phyloP scores from a whole-genome alignment of 2,888 invertebrate species.

The Choreutis nemorana region DNA sequence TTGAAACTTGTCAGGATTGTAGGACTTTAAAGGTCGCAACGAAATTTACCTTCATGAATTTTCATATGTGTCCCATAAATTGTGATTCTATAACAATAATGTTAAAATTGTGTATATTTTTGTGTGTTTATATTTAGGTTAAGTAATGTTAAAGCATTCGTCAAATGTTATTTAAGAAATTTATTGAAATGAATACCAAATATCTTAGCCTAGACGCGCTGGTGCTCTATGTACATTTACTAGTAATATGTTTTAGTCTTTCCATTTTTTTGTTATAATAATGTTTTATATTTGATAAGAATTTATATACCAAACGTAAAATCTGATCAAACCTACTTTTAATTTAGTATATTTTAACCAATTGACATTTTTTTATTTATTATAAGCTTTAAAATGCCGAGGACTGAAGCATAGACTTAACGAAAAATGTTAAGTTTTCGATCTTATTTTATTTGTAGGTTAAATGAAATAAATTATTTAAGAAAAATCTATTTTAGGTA shows the following conservation, averaged over 20 bases:
- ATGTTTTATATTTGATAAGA: conserved; percentile 2
- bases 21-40: conserved; percentile 46
- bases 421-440: too few species aligned
- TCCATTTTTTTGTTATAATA: conserved; percentile 6
- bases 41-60: conserved; percentile 57
- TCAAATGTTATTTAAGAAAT: conserved; percentile 38
- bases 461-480: too few species aligned
- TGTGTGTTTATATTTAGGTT: conserved; percentile 61
- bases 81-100: conserved; percentile 65
- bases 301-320: conserved; percentile 13
- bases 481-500: too few species aligned
- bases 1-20: conserved; percentile 2
- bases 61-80: conserved; percentile 52
- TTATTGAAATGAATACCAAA: neutral
- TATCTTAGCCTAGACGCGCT: neutral
- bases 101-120: conserved; percentile 59
- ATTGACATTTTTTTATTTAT: conserved; percentile 40
- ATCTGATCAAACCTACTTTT: conserved; percentile 21
- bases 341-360: conserved; percentile 32
- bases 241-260: conserved; percentile 22
- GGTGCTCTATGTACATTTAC: neutral
- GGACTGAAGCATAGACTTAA: conserved; percentile 29
- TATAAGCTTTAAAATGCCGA: conserved; percentile 28
- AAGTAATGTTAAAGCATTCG: conserved; percentile 46
- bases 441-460: too few species aligned